These are phyloP conservation scores for Chaetura pelagica DNA, from an alignment of 2,113 vertebrate species.

Conservation along the genomic window DNA sequence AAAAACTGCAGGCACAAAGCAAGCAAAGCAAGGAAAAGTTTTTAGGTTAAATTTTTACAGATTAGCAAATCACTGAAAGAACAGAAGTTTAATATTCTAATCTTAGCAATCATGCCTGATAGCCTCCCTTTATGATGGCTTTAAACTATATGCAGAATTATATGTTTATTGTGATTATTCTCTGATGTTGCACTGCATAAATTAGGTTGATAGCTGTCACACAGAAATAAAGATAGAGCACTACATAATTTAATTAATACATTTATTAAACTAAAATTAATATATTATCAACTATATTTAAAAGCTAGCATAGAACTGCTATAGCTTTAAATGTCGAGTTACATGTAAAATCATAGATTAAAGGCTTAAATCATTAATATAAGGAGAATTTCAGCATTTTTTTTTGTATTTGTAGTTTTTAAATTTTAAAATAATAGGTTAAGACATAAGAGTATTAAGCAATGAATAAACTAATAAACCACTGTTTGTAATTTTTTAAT, in stretches of 20 bases:
- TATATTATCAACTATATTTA: conserved; percentile 47
- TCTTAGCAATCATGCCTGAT: neutral
- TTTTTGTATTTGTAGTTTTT: conserved; percentile 4
- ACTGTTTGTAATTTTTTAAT: neutral
- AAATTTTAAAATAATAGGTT: conserved; percentile 18
- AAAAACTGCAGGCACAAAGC: neutral
- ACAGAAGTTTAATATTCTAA: neutral
- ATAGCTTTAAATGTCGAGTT: conserved; percentile 39
- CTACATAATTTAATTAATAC: conserved; percentile 60
- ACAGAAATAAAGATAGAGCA: conserved; percentile 60
- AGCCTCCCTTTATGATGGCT: neutral
- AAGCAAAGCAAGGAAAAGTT: neutral
- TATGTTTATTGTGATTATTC: neutral
- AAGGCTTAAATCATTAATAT: conserved; percentile 38
- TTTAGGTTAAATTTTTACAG: neutral
- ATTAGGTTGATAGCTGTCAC: conserved; percentile 59
- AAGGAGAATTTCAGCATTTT: neutral
- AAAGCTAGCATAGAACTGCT: conserved; percentile 24
- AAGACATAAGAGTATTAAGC: neutral
- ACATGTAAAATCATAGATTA: conserved; percentile 46
- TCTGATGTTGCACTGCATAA: neutral
- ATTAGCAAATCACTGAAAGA: neutral
- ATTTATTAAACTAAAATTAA: conserved; percentile 62
- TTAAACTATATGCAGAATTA: neutral
- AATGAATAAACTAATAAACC: neutral